Conservation (phyloP, 2,113 vertebrate species). For the Leiothrix lutea region DNA sequence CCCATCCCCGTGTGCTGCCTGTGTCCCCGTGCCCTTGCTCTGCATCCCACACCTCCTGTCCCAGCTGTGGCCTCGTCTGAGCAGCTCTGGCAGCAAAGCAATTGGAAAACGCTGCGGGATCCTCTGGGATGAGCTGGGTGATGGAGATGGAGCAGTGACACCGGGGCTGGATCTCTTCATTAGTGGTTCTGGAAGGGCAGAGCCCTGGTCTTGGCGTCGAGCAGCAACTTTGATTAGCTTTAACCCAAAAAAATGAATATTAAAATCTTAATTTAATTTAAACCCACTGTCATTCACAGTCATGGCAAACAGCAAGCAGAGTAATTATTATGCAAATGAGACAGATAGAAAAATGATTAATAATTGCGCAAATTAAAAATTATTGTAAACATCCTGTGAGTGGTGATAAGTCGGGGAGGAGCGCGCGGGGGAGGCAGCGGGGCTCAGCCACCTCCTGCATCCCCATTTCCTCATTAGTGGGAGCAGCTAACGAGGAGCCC, state of each 20-base stretch:
- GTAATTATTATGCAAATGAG: slow-evolving; percentile 83
- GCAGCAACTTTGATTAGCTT: slow-evolving; percentile 62
- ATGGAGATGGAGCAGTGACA: neutral
- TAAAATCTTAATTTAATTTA: slow-evolving; percentile 79
- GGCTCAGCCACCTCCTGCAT: slow-evolving; percentile 27
- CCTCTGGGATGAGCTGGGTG: neutral
- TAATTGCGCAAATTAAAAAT: slow-evolving; percentile 82
- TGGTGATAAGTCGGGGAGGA: slow-evolving; percentile 71
- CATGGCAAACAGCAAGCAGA: slow-evolving; percentile 70
- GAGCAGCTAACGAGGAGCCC: neutral
- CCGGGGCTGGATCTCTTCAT: neutral
- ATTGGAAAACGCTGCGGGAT: rapidly evolving
- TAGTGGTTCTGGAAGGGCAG: neutral
- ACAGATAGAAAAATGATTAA: slow-evolving; percentile 83
- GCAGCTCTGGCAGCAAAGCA: neutral
- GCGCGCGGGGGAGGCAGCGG: slow-evolving; percentile 12
- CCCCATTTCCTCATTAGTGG: slow-evolving; percentile 59
- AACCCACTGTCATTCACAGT: slow-evolving; percentile 74
- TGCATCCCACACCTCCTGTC: neutral
- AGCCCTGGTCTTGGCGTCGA: neutral
- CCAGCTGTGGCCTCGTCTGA: neutral
- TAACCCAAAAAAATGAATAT: slow-evolving; percentile 39
- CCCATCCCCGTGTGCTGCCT: rapidly evolving
- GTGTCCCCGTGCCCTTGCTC: neutral
- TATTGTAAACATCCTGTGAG: slow-evolving; percentile 81